Evolutionary conservation across 2,797 vertebrate species (phyloP).

Genomic region (Gymnocypris eckloni): DNA sequence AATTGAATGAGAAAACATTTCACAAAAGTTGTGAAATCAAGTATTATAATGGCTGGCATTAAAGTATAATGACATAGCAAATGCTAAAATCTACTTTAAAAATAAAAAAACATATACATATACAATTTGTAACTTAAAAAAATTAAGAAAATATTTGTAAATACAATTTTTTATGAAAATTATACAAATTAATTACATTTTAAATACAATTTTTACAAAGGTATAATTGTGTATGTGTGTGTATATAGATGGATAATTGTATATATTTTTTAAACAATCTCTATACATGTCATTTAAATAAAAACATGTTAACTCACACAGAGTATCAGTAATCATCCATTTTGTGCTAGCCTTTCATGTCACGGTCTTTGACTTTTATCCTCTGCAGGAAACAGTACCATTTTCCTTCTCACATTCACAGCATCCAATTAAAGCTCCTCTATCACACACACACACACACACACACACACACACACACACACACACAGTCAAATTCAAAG

Average conservation of each 20-base stretch:
- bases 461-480: slow-evolving; percentile 5
- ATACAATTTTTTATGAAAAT: too few species aligned
- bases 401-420: slow-evolving; percentile 46
- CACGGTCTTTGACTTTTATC: slow-evolving; percentile 49
- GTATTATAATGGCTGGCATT: too few species aligned
- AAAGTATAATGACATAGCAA: too few species aligned
- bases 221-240: background rate
- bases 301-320: background rate
- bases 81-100: too few species aligned
- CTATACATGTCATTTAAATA: background rate
- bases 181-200: too few species aligned
- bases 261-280: background rate
- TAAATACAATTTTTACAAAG: too few species aligned
- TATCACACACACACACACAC: slow-evolving; percentile 13
- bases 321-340: slow-evolving; percentile 65
- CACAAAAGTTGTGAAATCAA: background rate
- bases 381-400: slow-evolving; percentile 41
- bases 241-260: background rate
- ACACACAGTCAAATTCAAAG: background rate
- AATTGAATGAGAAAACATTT: background rate
- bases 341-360: slow-evolving; percentile 59
- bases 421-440: slow-evolving; percentile 67
- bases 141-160: too few species aligned
- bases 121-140: too few species aligned
- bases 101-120: too few species aligned